Conservation (phyloP, 2,797 vertebrate genomes). For the Muscicapa comitata region DNA sequence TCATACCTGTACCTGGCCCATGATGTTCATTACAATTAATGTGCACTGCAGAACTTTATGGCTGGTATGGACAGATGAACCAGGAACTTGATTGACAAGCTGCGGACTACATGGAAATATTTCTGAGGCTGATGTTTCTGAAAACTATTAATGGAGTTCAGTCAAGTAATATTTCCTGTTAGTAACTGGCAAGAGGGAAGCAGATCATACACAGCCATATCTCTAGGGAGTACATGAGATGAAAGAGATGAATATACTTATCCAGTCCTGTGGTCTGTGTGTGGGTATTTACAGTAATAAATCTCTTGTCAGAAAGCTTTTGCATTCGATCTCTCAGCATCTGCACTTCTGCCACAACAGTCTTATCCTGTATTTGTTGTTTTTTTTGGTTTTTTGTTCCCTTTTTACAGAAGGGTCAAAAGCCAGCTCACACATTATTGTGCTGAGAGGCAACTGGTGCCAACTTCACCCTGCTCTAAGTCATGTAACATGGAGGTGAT, state of each 20-base stretch:
- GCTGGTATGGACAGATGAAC: slow-evolving; percentile 53
- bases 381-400: not conserved
- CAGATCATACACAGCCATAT: not conserved
- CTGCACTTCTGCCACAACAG: not conserved
- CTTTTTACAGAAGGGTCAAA: not conserved
- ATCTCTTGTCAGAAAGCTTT: not conserved
- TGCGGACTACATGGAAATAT: slow-evolving; percentile 25
- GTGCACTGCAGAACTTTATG: slow-evolving; percentile 49
- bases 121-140: slow-evolving; percentile 59
- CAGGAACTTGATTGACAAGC: slow-evolving; percentile 54
- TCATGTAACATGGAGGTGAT: not conserved
- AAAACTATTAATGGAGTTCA: slow-evolving; percentile 22
- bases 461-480: not conserved
- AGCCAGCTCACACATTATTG: not conserved
- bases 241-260: not conserved
- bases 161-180: slow-evolving; percentile 24
- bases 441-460: not conserved
- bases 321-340: not conserved
- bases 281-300: not conserved
- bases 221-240: not conserved
- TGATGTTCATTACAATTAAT: slow-evolving; percentile 61
- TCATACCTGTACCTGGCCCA: slow-evolving; percentile 45
- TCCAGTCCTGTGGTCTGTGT: not conserved
- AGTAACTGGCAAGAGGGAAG: not conserved
- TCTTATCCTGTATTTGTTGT: not conserved